Percentiles rank a stretch among this genome's conserved stretches.
Conservation (phyloP, 2,113 vertebrate species). For the Nothocercus julius region DNA sequence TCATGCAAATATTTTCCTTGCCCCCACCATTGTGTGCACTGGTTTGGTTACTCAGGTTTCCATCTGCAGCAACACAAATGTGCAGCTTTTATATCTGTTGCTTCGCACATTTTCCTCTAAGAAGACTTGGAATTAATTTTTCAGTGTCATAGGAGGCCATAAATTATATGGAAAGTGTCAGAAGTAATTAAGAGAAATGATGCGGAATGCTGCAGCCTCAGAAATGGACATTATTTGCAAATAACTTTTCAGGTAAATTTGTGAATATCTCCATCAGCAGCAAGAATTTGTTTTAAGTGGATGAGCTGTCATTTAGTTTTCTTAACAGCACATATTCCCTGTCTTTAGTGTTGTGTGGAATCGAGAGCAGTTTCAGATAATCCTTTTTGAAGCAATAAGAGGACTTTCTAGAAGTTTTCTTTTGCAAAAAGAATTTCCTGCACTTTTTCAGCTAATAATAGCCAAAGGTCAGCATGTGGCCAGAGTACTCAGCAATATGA, state of each 20-base stretch:
- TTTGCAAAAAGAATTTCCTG: not conserved
- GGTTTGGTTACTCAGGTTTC: not conserved
- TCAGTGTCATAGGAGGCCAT: slow-evolving; percentile 24
- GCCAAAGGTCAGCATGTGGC: not conserved
- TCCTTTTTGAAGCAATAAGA: not conserved
- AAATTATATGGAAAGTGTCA: slow-evolving; percentile 42
- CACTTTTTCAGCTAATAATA: slow-evolving; percentile 8
- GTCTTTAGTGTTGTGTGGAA: slow-evolving; percentile 8
- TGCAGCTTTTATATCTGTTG: slow-evolving; percentile 24
- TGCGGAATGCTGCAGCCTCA: not conserved
- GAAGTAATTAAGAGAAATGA: slow-evolving; percentile 68
- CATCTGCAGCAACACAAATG: not conserved
- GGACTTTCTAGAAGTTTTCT: slow-evolving; percentile 2
- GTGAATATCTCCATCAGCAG: slow-evolving; percentile 20
- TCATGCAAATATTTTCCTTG: not conserved
- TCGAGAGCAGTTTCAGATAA: slow-evolving; percentile 13
- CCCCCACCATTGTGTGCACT: not conserved
- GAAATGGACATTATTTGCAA: slow-evolving; percentile 52
- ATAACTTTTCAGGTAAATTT: slow-evolving; percentile 28
- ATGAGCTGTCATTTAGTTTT: slow-evolving; percentile 36
- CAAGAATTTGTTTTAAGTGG: slow-evolving; percentile 19
- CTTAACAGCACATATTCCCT: slow-evolving; percentile 20
- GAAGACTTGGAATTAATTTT: slow-evolving; percentile 55
- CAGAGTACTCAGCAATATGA: not conserved
- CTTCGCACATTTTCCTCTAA: slow-evolving; percentile 1